phyloP scores from a whole-genome alignment of 2,888 invertebrate genomes.

The Andricus quercusramuli region DNA sequence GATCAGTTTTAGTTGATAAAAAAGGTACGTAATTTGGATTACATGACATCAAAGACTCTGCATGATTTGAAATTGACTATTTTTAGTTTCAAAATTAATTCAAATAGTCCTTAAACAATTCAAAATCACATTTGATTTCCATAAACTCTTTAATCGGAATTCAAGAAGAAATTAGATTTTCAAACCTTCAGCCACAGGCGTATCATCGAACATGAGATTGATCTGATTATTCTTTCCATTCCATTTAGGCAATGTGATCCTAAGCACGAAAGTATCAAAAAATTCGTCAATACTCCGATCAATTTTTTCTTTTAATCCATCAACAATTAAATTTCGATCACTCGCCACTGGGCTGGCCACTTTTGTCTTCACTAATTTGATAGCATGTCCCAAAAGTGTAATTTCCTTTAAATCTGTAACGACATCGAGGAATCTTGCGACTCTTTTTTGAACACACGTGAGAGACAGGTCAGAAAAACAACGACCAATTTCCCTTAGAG shows the following conservation, averaged over 20 bases:
- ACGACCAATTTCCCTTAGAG: constrained; percentile 74
- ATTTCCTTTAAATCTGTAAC: constrained; percentile 81
- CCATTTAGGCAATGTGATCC: constrained; percentile 71
- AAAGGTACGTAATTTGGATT: too few species aligned
- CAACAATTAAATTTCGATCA: constrained; percentile 71
- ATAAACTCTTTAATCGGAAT: background rate
- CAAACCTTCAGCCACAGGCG: constrained; percentile 69
- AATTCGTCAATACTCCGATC: constrained; percentile 81
- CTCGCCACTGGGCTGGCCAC: constrained; percentile 50
- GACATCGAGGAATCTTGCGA: constrained; percentile 81
- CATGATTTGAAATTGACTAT: too few species aligned
- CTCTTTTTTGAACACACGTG: constrained; percentile 81
- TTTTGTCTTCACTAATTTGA: constrained; percentile 80
- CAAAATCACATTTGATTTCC: background rate
- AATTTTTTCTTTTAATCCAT: constrained; percentile 72
- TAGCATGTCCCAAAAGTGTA: constrained; percentile 80
- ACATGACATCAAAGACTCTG: too few species aligned
- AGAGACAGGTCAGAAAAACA: constrained; percentile 82
- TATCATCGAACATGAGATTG: constrained; percentile 73
- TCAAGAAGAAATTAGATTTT: background rate
- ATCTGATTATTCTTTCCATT: constrained; percentile 72
- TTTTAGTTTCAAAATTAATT: too few species aligned
- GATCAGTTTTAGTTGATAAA: too few species aligned
- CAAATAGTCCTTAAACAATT: too few species aligned
- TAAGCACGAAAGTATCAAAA: constrained; percentile 81